Percentiles rank a stretch among this genome's conserved stretches.
phyloP scores from a whole-genome alignment of 2,888 invertebrate genomes.

The Rhagophthalmus giganteus region DNA sequence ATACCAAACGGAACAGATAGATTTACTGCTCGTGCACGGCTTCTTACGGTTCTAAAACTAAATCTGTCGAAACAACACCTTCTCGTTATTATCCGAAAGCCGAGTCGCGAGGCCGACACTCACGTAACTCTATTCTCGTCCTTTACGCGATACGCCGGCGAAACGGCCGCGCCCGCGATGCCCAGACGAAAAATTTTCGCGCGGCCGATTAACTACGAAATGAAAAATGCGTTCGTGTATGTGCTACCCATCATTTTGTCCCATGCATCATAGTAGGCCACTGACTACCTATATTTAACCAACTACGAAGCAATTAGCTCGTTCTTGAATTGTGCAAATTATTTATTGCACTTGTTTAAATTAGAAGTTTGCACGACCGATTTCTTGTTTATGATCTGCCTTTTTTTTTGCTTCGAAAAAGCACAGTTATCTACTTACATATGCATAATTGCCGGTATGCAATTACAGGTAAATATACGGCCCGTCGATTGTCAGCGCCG shows the following conservation, averaged over 20 bases:
- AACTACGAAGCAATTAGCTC: slow-evolving; percentile 29
- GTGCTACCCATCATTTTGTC: slow-evolving; percentile 36
- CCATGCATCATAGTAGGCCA: slow-evolving; percentile 33
- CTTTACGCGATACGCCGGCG: not conserved
- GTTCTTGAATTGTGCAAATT: slow-evolving; percentile 24
- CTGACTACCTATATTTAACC: slow-evolving; percentile 34
- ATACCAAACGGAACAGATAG: slow-evolving; percentile 14
- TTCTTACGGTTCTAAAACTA: slow-evolving; percentile 19
- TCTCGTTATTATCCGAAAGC: slow-evolving; percentile 9
- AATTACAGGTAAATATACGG: slow-evolving; percentile 9
- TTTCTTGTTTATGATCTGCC: slow-evolving; percentile 21
- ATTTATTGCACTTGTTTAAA: slow-evolving; percentile 25
- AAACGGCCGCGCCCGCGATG: not conserved
- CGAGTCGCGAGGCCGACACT: not conserved
- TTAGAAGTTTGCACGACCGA: slow-evolving; percentile 25
- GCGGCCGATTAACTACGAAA: slow-evolving; percentile 10
- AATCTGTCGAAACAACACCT: slow-evolving; percentile 28
- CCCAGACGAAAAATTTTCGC: not conserved
- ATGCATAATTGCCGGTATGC: slow-evolving; percentile 14
- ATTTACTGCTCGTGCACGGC: slow-evolving; percentile 19
- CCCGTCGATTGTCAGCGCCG: not conserved
- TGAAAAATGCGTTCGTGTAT: slow-evolving; percentile 36
- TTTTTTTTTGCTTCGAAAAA: slow-evolving; percentile 5
- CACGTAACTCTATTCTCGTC: no score
- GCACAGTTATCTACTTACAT: slow-evolving; percentile 12